Evolutionary conservation across 2,113 vertebrate species (phyloP), one percentile per base, ranked within the genome.

Genomic region (Chloroceryle aenea): DNA sequence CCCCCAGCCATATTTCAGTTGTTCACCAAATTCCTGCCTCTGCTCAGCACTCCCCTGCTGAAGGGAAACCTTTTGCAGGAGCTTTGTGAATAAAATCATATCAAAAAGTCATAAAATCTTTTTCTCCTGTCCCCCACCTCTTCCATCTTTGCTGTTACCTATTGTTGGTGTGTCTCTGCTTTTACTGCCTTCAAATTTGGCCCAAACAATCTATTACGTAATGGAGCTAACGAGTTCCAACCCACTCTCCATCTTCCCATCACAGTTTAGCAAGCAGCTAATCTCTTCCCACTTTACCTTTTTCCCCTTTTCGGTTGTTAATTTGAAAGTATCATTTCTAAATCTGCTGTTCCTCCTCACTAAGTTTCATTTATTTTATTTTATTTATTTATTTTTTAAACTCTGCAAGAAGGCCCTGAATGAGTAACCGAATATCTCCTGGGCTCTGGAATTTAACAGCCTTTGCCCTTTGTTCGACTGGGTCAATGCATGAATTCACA

Each of bases 401-500:
- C 68, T 76, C 88, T 74, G 55, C 72, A 34, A 34, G 80, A 77
- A 91, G 61, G 72, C 86, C 69, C 68, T 96, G 90, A 96, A 96
- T 97, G 40, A 92, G 90, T 96, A 95, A 97, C 80, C 1, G 1
- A 93, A 38, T 95, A 87, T 96, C 93, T 97, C 92, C 84, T 84
- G 92, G 95, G 92, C 92, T 86, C 76, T 96, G 96, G 96, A 95
- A 90, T 95, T 94, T 84, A 90, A 66, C 90, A 90, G 47, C 59
- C 85, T 93, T 82, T 96, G 92, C 93, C 95, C 95, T 96, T 93
- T 94, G 92, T 84, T 92, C 76, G 1, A 18, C 76, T 84, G 88
- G 93, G 72, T 88, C 95, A 92, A 36, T 89, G 95, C 92, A 86
- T 75, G 93, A 96, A 96, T 96, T 95, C 93, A 96, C 93, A 89